Conservation (phyloP, 2,113 vertebrate genomes). For the Cnemophilus loriae region DNA sequence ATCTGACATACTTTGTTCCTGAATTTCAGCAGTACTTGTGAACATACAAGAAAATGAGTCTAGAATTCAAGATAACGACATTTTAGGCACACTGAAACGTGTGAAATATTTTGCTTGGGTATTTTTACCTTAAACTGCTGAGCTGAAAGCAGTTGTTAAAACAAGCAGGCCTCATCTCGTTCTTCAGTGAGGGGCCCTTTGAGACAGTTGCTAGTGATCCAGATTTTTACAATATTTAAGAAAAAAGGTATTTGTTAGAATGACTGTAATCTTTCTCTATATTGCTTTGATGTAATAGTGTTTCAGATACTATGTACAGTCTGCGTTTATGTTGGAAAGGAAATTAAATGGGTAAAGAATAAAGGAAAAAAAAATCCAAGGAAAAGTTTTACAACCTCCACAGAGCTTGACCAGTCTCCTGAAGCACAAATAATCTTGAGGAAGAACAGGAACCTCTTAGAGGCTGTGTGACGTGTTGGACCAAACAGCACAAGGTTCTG, state of each 20-base stretch:
- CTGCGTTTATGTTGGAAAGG: background rate
- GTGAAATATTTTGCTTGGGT: background rate
- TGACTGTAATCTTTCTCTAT: background rate
- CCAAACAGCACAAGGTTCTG: background rate
- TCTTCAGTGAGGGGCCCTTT: background rate
- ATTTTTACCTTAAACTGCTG: background rate
- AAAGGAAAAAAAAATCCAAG: background rate
- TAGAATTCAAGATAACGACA: background rate
- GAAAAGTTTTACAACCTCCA: background rate
- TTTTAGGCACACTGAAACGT: background rate
- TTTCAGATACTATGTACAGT: conserved; percentile 5
- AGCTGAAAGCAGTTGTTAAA: background rate
- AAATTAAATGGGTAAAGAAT: conserved; percentile 7
- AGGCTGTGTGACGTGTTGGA: background rate
- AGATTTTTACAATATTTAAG: background rate
- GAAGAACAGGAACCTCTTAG: background rate
- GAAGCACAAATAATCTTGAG: background rate
- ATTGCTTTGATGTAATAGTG: background rate
- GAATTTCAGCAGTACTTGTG: background rate
- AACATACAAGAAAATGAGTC: background rate
- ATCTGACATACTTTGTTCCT: background rate
- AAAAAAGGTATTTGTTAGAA: background rate
- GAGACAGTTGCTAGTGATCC: background rate
- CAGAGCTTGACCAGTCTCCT: background rate
- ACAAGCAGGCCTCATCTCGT: background rate